Evolutionary conservation across 2,797 vertebrate genomes (phyloP), one percentile per base, ranked within the genome.

Genomic region (Cyprinodon diabolis): DNA sequence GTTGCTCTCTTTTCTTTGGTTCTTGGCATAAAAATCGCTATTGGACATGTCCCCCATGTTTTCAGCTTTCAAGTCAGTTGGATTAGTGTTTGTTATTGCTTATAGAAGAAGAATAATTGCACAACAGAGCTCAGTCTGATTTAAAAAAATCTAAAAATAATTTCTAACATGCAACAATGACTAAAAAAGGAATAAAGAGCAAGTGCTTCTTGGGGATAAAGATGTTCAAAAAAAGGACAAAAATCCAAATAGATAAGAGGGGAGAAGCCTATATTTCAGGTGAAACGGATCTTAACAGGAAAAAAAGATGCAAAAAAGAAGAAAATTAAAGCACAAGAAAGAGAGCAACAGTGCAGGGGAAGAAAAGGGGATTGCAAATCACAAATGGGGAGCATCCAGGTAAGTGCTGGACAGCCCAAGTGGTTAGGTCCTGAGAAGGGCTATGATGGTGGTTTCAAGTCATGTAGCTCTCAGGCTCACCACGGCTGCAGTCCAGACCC

Each of bases 21-120:
- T 99, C 97, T 99, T 99, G 93, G 96, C 95, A 91, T 99, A 99
- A 95, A 98, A 98, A 96, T 98, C 98, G 66, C 97, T 99, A 90
- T 99, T 99, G 76, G 97, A 97, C 97, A 99, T 96, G 95, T 99
- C 98, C 94, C 98, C 98, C 98, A 99, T 99, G 87, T 91, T 87
- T 95, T 54, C 87, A 71, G 85, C 79, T 84, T 63, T 89, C 76
- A 87, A 84, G 84, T 91, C 86, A 86, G 84, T 86, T 82, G 81
- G 66, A 82, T 87, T 65, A 87, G 81, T 82, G 83, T 87, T 87
- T 84, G 67, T 93, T 93, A 93, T 93, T 93, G 93, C 93, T 92
- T 90, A 85, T 74, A 86, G 85, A 88, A 86, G 65, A 86, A 89
- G 86, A 87, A 87, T 69, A 63, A 82, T 87, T 85, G 51, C 68